A percentile compares a stretch with the other conserved stretches of the same genome.
Evolutionary conservation across 2,797 vertebrate species (phyloP).

Genomic region (Halcyon chelicuti): DNA sequence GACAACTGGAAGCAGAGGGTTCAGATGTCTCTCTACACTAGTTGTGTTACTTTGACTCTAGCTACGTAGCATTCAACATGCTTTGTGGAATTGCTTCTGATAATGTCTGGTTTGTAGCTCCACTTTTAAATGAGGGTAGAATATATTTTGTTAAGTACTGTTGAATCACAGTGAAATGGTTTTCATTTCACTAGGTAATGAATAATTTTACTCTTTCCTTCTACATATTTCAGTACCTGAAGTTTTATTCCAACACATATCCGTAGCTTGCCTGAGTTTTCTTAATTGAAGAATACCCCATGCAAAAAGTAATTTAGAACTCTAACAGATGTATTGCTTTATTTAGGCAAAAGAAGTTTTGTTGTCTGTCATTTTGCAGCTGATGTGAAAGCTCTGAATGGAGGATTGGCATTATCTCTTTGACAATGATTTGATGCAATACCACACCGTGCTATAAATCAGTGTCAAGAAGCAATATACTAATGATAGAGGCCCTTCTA

Average conservation of each 20-base stretch:
- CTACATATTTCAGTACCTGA: not conserved
- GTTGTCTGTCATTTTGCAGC: slow-evolving; percentile 62
- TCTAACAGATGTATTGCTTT: slow-evolving; percentile 43
- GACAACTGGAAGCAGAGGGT: not conserved
- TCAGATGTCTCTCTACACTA: not conserved
- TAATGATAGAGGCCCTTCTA: slow-evolving; percentile 74
- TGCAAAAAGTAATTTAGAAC: slow-evolving; percentile 31
- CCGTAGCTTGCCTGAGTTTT: not conserved
- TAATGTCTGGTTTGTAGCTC: not conserved
- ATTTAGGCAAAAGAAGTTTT: slow-evolving; percentile 59
- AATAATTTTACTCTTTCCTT: not conserved
- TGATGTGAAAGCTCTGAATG: slow-evolving; percentile 60
- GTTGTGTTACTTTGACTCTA: not conserved
- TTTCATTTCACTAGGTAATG: slow-evolving; percentile 14
- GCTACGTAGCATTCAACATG: not conserved
- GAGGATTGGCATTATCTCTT: slow-evolving; percentile 65
- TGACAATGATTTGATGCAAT: slow-evolving; percentile 65
- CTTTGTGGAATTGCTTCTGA: not conserved
- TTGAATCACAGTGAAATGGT: not conserved
- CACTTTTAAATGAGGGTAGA: not conserved
- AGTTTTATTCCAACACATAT: not conserved
- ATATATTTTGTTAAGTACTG: not conserved
- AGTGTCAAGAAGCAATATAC: slow-evolving; percentile 73
- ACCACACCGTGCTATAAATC: slow-evolving; percentile 65
- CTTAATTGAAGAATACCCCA: not conserved